phyloP scores from a whole-genome alignment of 2,113 vertebrate species.

The Typhlomys cinereus region DNA sequence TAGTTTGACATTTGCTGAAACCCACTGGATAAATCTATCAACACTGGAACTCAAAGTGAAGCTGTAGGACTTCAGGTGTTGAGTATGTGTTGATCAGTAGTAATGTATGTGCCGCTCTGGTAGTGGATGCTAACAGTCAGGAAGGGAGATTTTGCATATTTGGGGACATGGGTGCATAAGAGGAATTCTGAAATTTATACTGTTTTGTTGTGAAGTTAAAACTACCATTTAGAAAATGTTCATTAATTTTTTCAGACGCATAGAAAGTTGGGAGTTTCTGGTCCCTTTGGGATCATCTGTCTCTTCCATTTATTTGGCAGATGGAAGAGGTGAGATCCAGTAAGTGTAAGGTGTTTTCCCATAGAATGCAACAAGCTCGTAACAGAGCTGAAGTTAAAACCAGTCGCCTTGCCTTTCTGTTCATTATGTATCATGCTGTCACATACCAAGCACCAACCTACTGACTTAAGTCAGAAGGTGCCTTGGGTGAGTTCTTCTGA shows the following conservation, averaged over 20 bases:
- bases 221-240: not conserved
- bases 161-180: not conserved
- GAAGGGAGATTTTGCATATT: not conserved
- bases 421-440: not conserved
- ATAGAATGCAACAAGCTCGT: conserved; percentile 5
- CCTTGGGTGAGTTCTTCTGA: not conserved
- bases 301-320: not conserved
- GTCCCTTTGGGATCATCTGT: not conserved
- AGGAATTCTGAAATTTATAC: not conserved
- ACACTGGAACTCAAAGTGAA: not conserved
- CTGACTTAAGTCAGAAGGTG: conserved; percentile 13
- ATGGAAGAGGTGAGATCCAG: not conserved
- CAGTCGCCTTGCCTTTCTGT: not conserved
- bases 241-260: not conserved
- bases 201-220: not conserved
- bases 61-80: not conserved
- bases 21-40: not conserved
- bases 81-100: not conserved
- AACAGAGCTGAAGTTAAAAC: not conserved
- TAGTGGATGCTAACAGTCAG: too few species aligned
- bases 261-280: not conserved
- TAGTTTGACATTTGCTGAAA: not conserved
- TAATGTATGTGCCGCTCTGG: not conserved
- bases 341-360: not conserved
- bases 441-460: not conserved